A percentile compares a stretch with the other conserved stretches of the same genome.
These are phyloP conservation scores for Macrotis lagotis DNA, from an alignment of 2,113 vertebrate genomes.

Conservation along the genomic window DNA sequence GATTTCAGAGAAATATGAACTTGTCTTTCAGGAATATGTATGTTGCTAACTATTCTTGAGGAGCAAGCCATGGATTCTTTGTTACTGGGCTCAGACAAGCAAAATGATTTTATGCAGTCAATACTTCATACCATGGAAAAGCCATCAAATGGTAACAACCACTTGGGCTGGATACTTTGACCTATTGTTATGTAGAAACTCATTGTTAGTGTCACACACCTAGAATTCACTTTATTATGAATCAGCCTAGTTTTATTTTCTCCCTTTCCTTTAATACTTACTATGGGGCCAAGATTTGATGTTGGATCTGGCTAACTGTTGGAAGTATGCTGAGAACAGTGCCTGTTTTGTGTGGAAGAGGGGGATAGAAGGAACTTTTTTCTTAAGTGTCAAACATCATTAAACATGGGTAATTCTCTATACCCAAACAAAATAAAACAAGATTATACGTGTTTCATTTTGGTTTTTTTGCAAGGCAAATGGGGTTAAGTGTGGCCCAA, in stretches of 20 bases:
- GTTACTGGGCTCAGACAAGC: constrained; percentile 86
- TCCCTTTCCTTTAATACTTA: not conserved
- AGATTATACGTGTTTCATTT: too few species aligned
- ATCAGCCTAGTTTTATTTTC: not conserved
- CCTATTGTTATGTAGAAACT: not conserved
- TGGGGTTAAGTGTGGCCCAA: too few species aligned
- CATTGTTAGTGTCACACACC: not conserved
- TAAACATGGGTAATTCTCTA: not conserved
- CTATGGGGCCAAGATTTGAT: not conserved
- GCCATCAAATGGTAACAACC: constrained; percentile 81
- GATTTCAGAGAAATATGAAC: constrained; percentile 37
- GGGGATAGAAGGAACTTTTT: not conserved
- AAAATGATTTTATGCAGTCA: constrained; percentile 89
- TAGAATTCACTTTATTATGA: constrained; percentile 19
- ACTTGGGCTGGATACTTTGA: not conserved
- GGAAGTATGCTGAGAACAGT: not conserved
- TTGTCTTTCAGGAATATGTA: constrained; percentile 87
- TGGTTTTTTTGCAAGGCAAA: too few species aligned
- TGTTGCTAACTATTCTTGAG: constrained; percentile 90
- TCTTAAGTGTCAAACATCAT: not conserved
- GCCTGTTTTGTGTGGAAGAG: not conserved
- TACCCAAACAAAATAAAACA: not conserved
- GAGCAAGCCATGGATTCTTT: constrained; percentile 92
- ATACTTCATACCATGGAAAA: constrained; percentile 89
- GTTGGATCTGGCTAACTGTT: not conserved